Base-by-base conservation (phyloP, 2,888 invertebrate genomes). In the Lycia hirtaria region DNA sequence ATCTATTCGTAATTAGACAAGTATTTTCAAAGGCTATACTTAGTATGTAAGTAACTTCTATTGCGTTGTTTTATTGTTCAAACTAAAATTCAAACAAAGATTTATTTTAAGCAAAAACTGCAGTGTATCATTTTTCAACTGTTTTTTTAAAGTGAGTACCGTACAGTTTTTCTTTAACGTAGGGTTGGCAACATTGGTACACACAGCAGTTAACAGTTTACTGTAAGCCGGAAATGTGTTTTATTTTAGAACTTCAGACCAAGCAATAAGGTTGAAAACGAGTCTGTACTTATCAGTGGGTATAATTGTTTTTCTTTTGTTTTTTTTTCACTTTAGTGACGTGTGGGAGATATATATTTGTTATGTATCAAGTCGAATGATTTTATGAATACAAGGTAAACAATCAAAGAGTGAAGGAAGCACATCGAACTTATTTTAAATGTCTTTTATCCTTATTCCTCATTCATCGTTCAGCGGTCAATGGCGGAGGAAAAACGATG, bases 171-270 rank as follows among this genome's bases (percentile, higher is more conserved):
- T n/a, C n/a, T n/a, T n/a, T n/a, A n/a, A n/a, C n/a, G n/a, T n/a
- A n/a, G n/a, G n/a, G n/a, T n/a, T n/a, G n/a, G n/a, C n/a, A n/a
- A n/a, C n/a, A n/a, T n/a, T n/a, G n/a, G n/a, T n/a, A n/a, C n/a
- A 73, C 68, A 58, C 68, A 66, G 64, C 41, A 65, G 65, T 64
- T 66, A 62, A 56, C 48, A 41, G 44, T 59, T 49, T 57, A 51
- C 35, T 49, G 32, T 41, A 40, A 33, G 17, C 22, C 33, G 20
- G 30, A 35, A 50, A 45, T 44, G 41, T 17, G n/a, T 4, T n/a
- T 50, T 12, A 50, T 33, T 56, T 45, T 51, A 12, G 4, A 51
- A 2, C 40, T 4, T 56, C 19, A 47, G 19, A n/a, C 22, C 24
- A 30, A 9, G 45, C 20, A 26, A 4, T 47, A 56, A 32, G 56